Evolutionary conservation across 2,113 vertebrate genomes (phyloP).

Genomic region (Balaeniceps rex): DNA sequence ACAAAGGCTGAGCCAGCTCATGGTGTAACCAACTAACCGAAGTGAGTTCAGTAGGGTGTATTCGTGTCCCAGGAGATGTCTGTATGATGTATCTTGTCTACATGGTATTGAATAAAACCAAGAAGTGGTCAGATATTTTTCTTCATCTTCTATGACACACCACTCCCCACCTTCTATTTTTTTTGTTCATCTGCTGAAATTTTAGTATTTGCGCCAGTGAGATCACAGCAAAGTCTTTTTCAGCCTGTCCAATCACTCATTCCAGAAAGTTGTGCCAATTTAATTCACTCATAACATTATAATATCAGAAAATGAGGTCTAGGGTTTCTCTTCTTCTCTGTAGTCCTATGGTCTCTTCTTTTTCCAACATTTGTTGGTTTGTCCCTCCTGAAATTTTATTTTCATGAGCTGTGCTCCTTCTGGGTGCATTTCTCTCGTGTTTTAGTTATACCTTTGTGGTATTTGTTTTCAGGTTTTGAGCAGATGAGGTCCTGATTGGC

Average conservation of each 20-base stretch:
- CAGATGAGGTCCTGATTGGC: background rate
- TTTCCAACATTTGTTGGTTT: background rate
- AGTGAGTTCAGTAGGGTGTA: background rate
- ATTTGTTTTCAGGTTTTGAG: background rate
- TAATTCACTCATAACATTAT: background rate
- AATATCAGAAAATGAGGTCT: background rate
- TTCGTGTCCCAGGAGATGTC: background rate
- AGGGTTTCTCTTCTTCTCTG: background rate
- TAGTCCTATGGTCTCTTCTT: background rate
- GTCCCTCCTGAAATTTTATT: background rate
- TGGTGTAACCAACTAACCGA: background rate
- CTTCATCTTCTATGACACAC: background rate
- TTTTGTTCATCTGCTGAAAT: background rate
- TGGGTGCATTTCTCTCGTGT: background rate
- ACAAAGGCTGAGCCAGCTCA: rapidly evolving
- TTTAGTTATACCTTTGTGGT: background rate
- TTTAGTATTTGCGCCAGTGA: background rate
- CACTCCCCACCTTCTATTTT: background rate
- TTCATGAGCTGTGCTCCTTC: background rate
- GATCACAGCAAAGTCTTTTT: background rate
- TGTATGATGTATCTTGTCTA: background rate
- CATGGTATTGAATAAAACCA: background rate
- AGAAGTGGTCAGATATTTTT: background rate
- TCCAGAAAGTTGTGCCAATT: background rate
- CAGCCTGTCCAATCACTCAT: background rate